A percentile compares a stretch with the other conserved stretches of the same genome.
phyloP scores from a whole-genome alignment of 2,113 vertebrate species.

The Channa argus region DNA sequence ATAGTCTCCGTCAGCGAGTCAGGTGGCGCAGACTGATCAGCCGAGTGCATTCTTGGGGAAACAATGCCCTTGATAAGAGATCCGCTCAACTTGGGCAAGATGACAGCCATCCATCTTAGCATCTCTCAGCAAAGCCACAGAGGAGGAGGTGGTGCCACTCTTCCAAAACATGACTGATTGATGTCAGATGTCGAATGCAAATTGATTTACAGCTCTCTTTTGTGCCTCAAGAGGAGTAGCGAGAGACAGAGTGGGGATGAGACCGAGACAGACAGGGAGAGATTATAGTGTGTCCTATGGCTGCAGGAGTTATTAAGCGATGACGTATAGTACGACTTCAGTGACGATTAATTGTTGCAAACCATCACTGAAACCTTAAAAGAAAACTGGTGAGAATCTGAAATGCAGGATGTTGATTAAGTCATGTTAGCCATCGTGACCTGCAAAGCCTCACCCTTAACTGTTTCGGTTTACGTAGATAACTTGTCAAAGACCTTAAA shows the following conservation, averaged over 20 bases:
- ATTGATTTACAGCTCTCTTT: slow-evolving; percentile 74
- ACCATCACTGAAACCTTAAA: slow-evolving; percentile 51
- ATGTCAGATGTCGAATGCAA: slow-evolving; percentile 78
- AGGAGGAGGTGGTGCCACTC: slow-evolving; percentile 64
- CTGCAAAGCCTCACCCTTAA: neutral
- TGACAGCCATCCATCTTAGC: slow-evolving; percentile 74
- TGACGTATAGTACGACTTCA: slow-evolving; percentile 56
- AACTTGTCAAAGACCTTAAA: neutral
- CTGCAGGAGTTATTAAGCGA: slow-evolving; percentile 67
- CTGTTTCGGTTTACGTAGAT: neutral
- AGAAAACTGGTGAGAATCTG: neutral
- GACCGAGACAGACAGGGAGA: slow-evolving; percentile 32
- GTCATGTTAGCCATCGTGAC: slow-evolving; percentile 29
- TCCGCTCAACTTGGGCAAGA: slow-evolving; percentile 64
- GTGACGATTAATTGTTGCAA: slow-evolving; percentile 56
- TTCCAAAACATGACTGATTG: slow-evolving; percentile 78
- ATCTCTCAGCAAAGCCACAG: slow-evolving; percentile 55
- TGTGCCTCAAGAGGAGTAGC: slow-evolving; percentile 22
- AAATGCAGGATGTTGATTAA: slow-evolving; percentile 30
- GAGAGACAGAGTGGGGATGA: slow-evolving; percentile 28
- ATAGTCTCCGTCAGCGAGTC: slow-evolving; percentile 14
- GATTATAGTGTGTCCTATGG: slow-evolving; percentile 48
- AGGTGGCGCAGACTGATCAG: slow-evolving; percentile 39
- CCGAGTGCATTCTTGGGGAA: slow-evolving; percentile 53
- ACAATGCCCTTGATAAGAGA: slow-evolving; percentile 76